Evolutionary conservation across 2,797 vertebrate genomes (phyloP).

Genomic region (Ciconia nigra): DNA sequence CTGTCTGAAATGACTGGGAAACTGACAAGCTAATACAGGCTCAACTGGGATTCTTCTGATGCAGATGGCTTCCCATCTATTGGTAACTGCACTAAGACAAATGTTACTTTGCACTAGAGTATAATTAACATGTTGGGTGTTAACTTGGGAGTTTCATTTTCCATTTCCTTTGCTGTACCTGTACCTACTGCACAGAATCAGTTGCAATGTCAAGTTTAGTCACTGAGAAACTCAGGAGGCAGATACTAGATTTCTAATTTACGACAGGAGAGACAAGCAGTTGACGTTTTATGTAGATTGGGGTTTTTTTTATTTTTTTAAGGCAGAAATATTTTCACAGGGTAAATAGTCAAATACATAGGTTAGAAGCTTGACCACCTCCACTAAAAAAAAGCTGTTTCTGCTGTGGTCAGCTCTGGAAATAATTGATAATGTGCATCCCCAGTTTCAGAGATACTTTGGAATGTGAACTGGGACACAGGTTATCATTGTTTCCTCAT

Average conservation of each 20-base stretch:
- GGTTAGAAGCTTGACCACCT: not conserved
- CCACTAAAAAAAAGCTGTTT: not conserved
- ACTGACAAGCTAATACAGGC: not conserved
- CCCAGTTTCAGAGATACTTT: not conserved
- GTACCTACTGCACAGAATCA: not conserved
- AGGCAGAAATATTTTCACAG: not conserved
- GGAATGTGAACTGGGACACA: not conserved
- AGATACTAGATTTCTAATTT: not conserved
- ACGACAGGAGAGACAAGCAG: not conserved
- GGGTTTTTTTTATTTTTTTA: not conserved
- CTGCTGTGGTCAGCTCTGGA: not conserved
- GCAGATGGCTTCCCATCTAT: not conserved
- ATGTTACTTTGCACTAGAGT: not conserved
- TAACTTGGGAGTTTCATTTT: not conserved
- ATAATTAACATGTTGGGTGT: not conserved
- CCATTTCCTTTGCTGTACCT: not conserved
- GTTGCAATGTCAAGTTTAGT: not conserved
- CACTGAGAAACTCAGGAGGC: not conserved
- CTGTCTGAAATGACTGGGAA: not conserved
- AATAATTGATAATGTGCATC: not conserved
- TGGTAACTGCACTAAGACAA: not conserved
- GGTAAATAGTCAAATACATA: not conserved
- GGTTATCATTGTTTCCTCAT: not conserved
- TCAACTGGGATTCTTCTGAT: not conserved
- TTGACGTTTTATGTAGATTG: accelerated